Conservation (phyloP, 2,797 vertebrate species). For the Chaenodraco wilsoni region DNA sequence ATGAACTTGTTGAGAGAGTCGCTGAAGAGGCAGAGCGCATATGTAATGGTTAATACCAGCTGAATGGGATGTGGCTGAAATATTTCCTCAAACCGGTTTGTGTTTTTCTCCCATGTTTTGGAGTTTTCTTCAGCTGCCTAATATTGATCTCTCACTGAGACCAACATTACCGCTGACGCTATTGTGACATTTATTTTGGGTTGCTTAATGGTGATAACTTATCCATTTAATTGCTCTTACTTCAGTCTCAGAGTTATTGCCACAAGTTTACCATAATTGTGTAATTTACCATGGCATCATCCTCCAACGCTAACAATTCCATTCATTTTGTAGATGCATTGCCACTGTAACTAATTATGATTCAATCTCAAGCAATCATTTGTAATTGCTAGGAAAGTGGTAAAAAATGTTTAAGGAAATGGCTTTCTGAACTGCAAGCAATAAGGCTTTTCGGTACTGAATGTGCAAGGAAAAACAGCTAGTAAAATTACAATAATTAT, state of each 20-base stretch:
- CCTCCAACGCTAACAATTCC: background rate
- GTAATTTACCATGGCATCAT: background rate
- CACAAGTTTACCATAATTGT: background rate
- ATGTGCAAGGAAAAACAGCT: background rate
- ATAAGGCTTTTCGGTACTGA: background rate
- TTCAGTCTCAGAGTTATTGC: no score
- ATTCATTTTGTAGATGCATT: background rate
- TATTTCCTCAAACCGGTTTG: background rate
- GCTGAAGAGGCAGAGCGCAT: slow-evolving; percentile 4
- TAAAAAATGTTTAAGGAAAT: slow-evolving; percentile 1
- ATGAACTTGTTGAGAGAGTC: slow-evolving; percentile 25
- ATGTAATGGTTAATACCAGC: background rate
- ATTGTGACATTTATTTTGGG: background rate
- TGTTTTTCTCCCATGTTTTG: background rate
- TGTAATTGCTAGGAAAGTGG: background rate
- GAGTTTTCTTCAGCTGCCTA: background rate
- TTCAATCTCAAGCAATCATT: background rate
- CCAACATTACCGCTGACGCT: background rate
- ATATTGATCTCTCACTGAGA: background rate
- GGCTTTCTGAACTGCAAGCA: background rate
- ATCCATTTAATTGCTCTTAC: background rate
- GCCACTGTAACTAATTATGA: background rate
- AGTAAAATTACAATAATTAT: background rate
- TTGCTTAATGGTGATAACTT: slow-evolving; percentile 3
- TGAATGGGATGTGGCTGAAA: slow-evolving; percentile 10